Conservation (phyloP, 2,888 invertebrate genomes). For the Noctua janthina region DNA sequence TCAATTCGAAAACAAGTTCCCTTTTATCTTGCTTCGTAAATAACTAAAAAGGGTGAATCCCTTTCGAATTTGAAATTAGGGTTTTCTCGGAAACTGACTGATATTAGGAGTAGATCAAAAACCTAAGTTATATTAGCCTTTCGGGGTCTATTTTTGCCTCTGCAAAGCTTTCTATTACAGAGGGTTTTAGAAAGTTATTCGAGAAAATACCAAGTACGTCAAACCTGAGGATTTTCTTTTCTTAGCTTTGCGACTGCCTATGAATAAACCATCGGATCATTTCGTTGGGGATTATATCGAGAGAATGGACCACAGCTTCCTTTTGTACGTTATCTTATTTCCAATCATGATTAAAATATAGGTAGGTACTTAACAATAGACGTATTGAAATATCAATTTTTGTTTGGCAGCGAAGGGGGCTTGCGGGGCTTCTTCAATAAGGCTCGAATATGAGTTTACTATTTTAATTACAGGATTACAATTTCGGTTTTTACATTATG, state of each 20-base stretch:
- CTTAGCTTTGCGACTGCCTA: conserved; percentile 25
- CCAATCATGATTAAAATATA: conserved; percentile 23
- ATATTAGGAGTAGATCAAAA: conserved; percentile 26
- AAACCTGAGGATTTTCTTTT: conserved; percentile 33
- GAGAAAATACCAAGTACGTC: conserved; percentile 19
- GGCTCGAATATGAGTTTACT: too few species aligned
- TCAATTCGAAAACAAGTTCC: conserved; percentile 38
- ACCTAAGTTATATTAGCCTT: conserved; percentile 23
- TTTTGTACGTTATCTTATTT: conserved; percentile 41
- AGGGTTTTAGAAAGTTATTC: conserved; percentile 25
- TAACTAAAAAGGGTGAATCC: conserved; percentile 25
- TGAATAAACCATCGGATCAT: conserved; percentile 53
- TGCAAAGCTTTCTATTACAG: conserved; percentile 5
- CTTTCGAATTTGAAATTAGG: conserved; percentile 8
- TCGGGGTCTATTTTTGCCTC: conserved; percentile 25
- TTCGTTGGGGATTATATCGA: conserved; percentile 33
- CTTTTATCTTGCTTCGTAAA: conserved; percentile 37
- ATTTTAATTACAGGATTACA: too few species aligned
- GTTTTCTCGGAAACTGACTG: conserved; percentile 7
- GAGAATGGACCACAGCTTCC: conserved; percentile 34
- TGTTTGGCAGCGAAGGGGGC: too few species aligned
- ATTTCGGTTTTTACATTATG: too few species aligned
- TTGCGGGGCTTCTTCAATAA: too few species aligned
- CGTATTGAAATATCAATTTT: background rate
- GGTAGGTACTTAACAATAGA: background rate